Base-by-base conservation (phyloP, 2,113 vertebrate genomes). In the Grammomys dolichurus region DNA sequence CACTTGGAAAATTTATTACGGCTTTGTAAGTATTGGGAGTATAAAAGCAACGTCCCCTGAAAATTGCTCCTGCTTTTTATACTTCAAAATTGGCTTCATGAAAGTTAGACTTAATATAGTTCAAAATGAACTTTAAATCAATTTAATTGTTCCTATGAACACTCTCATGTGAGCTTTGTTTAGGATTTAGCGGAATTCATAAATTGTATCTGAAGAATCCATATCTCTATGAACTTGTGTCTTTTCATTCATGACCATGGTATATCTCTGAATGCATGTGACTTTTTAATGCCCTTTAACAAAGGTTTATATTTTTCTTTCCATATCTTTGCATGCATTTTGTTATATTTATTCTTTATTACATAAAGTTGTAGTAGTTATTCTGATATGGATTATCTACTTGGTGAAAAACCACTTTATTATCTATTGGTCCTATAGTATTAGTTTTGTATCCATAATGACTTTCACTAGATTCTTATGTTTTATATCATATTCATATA, bases 151-250 rank as follows among this genome's bases (percentile, higher is more conserved):
- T 33, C 65, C 24, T 65, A 22, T 48, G 36, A 60, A 70, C n/a
- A 85, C 17, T 93, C 33, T 20, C 73, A n/a, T 56, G 1, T 91
- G 48, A 80, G 76, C 82, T 56, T 80, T 70, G 46, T 56, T 89
- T 77, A 92, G 48, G 73, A 65, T 82, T 75, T 81, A 85, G 73
- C n/a, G 69, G 51, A 96, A 89, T 81, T 65, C 36, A 89, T 70
- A 60, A 31, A 33, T 48, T 94, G 33, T 72, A 86, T 46, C 43
- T 87, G 28, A 87, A 46, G 48, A 91, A 56, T 58, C 82, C 67
- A 43, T 13, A 26, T 58, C 17, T 92, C 70, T 92, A 89, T 72
- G 75, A 43, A 90, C 48, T 3, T 22, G 0, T 48, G 19, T 14
- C 20, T 94, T 87, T 22, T 7, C 19, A 72, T 72, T 92, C 36